Percentiles rank a stretch among this genome's conserved stretches.
Conservation (phyloP, 2,797 vertebrate genomes). For the Hipposideros larvatus region DNA sequence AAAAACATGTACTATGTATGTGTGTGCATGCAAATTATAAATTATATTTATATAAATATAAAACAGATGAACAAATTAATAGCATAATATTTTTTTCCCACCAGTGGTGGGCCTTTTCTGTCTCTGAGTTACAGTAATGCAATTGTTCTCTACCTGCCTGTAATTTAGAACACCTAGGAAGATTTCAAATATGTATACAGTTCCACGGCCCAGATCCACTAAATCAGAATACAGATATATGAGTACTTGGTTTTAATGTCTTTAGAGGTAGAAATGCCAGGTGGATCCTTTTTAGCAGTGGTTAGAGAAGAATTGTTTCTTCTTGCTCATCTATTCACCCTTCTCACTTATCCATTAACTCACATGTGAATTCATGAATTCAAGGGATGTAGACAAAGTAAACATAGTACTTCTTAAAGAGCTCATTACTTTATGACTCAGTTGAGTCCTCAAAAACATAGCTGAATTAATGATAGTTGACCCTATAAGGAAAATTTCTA, state of each 20-base stretch:
- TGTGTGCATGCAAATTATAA: background rate
- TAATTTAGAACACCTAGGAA: background rate
- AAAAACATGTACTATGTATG: background rate
- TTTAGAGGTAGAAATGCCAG: background rate
- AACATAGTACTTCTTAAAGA: slow-evolving; percentile 26
- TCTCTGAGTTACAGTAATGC: background rate
- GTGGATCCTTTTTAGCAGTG: background rate
- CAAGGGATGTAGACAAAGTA: background rate
- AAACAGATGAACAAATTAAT: background rate
- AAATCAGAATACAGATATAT: background rate
- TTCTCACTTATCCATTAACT: background rate
- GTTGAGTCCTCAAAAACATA: background rate
- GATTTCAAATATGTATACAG: background rate
- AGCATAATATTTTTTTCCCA: background rate
- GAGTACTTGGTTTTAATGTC: background rate
- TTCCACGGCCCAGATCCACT: background rate
- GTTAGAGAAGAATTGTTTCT: background rate
- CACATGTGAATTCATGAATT: background rate
- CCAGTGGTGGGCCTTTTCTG: background rate
- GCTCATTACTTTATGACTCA: background rate
- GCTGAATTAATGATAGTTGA: background rate
- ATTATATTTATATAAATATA: background rate
- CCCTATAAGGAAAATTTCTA: slow-evolving; percentile 3
- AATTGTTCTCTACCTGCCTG: background rate
- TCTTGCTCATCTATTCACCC: background rate